A percentile compares a stretch with the other conserved stretches of the same genome.
Evolutionary conservation across 2,797 vertebrate species (phyloP).

Genomic region (Vireo griseus): DNA sequence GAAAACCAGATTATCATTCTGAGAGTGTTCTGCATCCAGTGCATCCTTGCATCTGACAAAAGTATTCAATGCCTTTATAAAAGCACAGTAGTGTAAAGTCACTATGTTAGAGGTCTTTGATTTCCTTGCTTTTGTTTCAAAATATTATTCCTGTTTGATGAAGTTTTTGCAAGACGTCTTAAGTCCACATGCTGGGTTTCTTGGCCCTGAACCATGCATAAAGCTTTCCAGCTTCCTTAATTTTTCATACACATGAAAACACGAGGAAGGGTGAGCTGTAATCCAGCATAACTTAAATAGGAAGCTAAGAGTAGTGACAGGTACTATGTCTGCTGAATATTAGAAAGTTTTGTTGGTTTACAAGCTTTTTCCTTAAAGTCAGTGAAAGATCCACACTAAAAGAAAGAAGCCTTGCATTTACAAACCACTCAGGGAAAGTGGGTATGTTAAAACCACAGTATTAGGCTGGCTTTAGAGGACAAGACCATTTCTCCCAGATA

Average conservation of each 20-base stretch:
- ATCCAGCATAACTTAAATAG: background rate
- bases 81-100: background rate
- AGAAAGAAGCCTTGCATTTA: background rate
- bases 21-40: background rate
- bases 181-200: background rate
- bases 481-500: background rate
- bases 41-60: background rate
- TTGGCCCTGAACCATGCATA: background rate
- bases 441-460: background rate
- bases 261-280: background rate
- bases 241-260: background rate
- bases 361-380: background rate
- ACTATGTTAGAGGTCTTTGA: background rate
- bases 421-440: rapidly evolving
- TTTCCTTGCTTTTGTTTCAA: background rate
- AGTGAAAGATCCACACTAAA: background rate
- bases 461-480: background rate
- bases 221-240: background rate
- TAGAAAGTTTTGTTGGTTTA: background rate
- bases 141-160: background rate
- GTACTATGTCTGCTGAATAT: background rate
- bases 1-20: background rate
- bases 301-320: background rate
- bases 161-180: background rate
- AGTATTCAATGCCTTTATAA: background rate